A percentile compares a stretch with the other conserved stretches of the same genome.
Conservation (phyloP, 1,140 invertebrate genomes). For the Fopius arisanus region DNA sequence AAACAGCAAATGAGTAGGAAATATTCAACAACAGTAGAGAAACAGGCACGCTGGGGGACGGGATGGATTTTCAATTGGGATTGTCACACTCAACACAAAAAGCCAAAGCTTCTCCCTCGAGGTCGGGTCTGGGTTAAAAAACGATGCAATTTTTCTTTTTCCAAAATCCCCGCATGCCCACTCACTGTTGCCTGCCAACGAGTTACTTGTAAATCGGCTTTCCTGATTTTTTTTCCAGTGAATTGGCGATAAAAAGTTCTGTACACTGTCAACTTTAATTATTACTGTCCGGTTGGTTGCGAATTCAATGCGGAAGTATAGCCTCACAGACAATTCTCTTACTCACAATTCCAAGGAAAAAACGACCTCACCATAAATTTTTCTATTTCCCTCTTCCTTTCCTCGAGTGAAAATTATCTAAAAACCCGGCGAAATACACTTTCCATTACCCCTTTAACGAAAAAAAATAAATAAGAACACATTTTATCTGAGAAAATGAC, state of each 20-base stretch:
- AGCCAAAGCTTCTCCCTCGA: background rate
- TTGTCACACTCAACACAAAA: background rate
- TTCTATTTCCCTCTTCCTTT: too few species aligned
- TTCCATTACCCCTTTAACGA: background rate
- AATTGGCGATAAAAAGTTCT: background rate
- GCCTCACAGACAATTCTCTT: too few species aligned
- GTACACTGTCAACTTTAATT: constrained; percentile 3
- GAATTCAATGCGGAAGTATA: background rate
- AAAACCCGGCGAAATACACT: constrained; percentile 18
- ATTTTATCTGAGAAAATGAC: constrained; percentile 1
- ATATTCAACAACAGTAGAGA: background rate
- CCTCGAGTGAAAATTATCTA: background rate
- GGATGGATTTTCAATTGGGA: constrained; percentile 9
- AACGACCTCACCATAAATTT: too few species aligned
- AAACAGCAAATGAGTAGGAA: background rate
- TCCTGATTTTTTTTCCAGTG: background rate
- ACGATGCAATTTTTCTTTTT: constrained; percentile 9
- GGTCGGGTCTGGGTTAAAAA: background rate
- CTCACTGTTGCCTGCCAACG: constrained; percentile 2
- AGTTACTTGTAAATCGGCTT: constrained; percentile 1
- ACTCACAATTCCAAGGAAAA: too few species aligned
- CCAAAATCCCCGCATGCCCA: background rate
- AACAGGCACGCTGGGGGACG: background rate
- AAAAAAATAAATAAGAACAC: background rate
- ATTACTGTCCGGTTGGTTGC: background rate